A percentile compares a stretch with the other conserved stretches of the same genome.
These are phyloP conservation scores for Sternarchorhynchus goeldii DNA, from an alignment of 2,797 vertebrate species.

Conservation along the genomic window DNA sequence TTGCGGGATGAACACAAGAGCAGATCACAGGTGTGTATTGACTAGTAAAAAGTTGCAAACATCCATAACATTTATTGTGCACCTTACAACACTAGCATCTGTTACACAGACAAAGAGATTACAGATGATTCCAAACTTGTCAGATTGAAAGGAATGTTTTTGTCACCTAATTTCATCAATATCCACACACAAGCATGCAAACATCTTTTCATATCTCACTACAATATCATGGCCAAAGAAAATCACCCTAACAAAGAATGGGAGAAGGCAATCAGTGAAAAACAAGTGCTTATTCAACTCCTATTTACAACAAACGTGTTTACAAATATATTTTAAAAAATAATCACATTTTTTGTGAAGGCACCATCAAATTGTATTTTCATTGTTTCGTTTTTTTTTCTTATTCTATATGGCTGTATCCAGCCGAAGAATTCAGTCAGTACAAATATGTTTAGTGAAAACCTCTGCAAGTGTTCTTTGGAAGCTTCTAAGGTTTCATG, in stretches of 20 bases:
- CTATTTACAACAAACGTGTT: slow-evolving; percentile 45
- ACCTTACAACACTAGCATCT: slow-evolving; percentile 21
- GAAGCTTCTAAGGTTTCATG: neutral
- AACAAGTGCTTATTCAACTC: slow-evolving; percentile 17
- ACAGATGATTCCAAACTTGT: neutral
- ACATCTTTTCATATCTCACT: neutral
- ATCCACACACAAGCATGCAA: neutral
- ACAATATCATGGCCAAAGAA: neutral
- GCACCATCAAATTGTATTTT: neutral
- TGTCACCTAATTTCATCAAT: slow-evolving; percentile 6
- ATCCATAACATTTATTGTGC: slow-evolving; percentile 38
- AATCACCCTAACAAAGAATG: neutral
- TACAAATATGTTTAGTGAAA: neutral
- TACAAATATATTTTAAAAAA: slow-evolving; percentile 45
- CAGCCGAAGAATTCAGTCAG: neutral
- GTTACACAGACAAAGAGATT: slow-evolving; percentile 6
- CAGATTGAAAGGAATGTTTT: slow-evolving; percentile 23
- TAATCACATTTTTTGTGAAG: slow-evolving; percentile 21
- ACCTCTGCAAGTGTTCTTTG: neutral
- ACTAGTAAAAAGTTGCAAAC: neutral
- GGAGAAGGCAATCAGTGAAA: slow-evolving; percentile 4
- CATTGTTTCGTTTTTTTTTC: neutral
- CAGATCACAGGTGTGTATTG: too few relatives aligned
- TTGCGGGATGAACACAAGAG: too few relatives aligned
- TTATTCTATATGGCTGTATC: neutral